A percentile compares a stretch with the other conserved stretches of the same genome.
Evolutionary conservation across 2,797 vertebrate species (phyloP).

Genomic region (Anableps anableps): DNA sequence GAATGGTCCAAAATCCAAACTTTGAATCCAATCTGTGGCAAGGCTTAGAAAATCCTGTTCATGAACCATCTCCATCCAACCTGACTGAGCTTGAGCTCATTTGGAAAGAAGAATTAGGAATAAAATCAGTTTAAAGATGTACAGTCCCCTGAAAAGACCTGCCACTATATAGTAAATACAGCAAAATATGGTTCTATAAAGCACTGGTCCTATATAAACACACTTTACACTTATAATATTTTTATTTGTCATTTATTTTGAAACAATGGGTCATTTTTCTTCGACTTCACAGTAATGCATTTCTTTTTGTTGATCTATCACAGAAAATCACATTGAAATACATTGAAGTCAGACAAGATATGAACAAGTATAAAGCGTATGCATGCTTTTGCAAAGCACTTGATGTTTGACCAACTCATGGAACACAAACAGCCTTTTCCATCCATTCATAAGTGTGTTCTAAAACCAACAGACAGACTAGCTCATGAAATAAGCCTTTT

Average conservation of each 20-base stretch:
- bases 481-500: background rate
- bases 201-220: background rate
- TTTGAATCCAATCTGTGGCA: background rate
- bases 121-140: background rate
- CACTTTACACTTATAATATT: background rate
- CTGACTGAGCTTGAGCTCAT: background rate
- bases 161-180: background rate
- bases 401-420: background rate
- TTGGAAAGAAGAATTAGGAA: background rate
- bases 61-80: background rate
- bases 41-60: too few relatives aligned
- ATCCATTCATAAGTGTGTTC: conserved; percentile 1
- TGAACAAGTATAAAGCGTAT: background rate
- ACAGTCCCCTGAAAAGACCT: background rate
- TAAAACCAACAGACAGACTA: background rate
- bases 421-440: background rate
- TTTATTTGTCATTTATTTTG: background rate
- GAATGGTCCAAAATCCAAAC: background rate
- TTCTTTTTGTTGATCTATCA: background rate
- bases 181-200: background rate
- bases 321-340: background rate
- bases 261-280: background rate
- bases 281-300: background rate
- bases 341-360: background rate
- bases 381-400: background rate